A percentile compares a stretch with the other conserved stretches of the same genome.
phyloP scores from a whole-genome alignment of 2,888 invertebrate species.

The Rotaria socialis region DNA sequence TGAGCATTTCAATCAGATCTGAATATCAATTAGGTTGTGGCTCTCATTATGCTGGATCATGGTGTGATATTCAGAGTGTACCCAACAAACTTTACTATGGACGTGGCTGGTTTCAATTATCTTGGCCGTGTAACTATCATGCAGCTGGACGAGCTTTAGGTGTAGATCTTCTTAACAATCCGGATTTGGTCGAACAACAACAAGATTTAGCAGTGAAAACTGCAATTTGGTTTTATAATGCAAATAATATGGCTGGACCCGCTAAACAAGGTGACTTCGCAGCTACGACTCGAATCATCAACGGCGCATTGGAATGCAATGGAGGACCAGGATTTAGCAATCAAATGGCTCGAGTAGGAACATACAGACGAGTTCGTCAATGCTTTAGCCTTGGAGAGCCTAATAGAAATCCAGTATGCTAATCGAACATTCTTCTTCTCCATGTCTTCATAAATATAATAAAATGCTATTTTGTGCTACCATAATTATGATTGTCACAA shows the following conservation, averaged over 20 bases:
- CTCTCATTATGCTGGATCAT: slow-evolving; percentile 15
- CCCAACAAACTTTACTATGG: slow-evolving; percentile 39
- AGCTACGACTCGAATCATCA: slow-evolving; percentile 38
- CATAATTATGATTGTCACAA: no score
- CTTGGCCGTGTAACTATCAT: slow-evolving; percentile 40
- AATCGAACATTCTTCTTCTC: background rate
- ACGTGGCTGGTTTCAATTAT: slow-evolving; percentile 43
- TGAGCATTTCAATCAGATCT: background rate
- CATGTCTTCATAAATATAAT: background rate
- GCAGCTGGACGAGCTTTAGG: slow-evolving; percentile 38
- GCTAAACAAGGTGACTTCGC: slow-evolving; percentile 42
- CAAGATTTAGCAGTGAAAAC: slow-evolving; percentile 38
- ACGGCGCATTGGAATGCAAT: slow-evolving; percentile 39
- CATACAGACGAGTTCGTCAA: slow-evolving; percentile 19
- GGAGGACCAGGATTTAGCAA: background rate
- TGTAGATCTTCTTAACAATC: slow-evolving; percentile 40
- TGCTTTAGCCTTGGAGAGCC: slow-evolving; percentile 26
- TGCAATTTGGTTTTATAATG: slow-evolving; percentile 42
- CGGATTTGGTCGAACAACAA: slow-evolving; percentile 37
- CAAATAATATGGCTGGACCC: slow-evolving; percentile 29
- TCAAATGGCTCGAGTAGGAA: background rate
- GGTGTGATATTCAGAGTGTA: background rate
- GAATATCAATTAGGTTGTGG: background rate
- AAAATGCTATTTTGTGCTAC: background rate
- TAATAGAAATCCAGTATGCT: background rate